These are phyloP conservation scores for Phataginus tricuspis DNA, from an alignment of 2,797 vertebrate genomes.

Conservation along the genomic window DNA sequence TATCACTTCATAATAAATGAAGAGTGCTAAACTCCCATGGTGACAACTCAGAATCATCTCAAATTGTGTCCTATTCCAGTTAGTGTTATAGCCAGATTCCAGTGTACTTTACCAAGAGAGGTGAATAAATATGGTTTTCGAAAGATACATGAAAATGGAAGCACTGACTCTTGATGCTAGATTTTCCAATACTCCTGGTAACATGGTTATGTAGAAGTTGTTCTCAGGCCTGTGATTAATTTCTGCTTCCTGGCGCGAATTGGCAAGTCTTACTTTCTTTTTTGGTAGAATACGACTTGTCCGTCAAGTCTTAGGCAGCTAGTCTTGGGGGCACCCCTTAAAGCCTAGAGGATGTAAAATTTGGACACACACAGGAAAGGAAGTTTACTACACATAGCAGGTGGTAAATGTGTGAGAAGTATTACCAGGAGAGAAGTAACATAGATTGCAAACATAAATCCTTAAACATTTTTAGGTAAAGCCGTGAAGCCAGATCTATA, in stretches of 20 bases:
- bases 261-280: not conserved
- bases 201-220: not conserved
- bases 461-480: not conserved
- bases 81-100: not conserved
- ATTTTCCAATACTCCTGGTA: not conserved
- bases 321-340: not conserved
- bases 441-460: not conserved
- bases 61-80: not conserved
- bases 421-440: not conserved
- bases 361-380: not conserved
- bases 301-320: not conserved
- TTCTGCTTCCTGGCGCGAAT: not conserved
- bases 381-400: not conserved
- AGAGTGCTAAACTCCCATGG: not conserved
- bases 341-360: not conserved
- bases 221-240: not conserved
- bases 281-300: slow-evolving; percentile 23
- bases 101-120: not conserved
- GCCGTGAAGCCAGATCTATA: not conserved
- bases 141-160: slow-evolving; percentile 4
- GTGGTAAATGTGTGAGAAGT: not conserved
- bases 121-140: not conserved
- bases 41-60: not conserved
- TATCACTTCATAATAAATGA: not conserved
- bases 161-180: not conserved